Evolutionary conservation across 1,140 invertebrate genomes (phyloP), one percentile per base, ranked within the genome.

Genomic region (Cotesia vestalis): DNA sequence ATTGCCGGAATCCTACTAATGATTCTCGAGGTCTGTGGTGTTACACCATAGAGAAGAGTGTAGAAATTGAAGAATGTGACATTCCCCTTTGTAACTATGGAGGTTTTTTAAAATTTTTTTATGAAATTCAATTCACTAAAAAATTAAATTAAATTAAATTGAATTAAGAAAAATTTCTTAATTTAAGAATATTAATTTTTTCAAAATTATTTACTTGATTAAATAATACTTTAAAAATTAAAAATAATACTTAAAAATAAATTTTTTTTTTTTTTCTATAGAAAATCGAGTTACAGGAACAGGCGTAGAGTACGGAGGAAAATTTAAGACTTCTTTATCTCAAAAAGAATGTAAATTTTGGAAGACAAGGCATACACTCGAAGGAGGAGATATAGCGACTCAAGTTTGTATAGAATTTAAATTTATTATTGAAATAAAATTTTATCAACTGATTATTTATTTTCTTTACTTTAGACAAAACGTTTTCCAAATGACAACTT

Each of bases 241-340:
- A 17, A 17, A 17, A 17, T 17, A 17, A 17, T 17, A 17, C 17
- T 17, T 17, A 57, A 27, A 60, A 5, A 55, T 14, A 34, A 27
- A 34, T n/a, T 67, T 71, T 70, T 74, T 73, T 71, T 75, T 27
- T 27, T 2, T 27, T 27, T 27, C 0, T 27, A 27, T 76, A 79
- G 84, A 87, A 62, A 90, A 89, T 75, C 84, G 82, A 75, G 60
- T 89, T 20, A 85, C 89, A n/a, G 88, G 88, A 8, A 79, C 81
- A 20, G 89, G 89, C 12, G 83, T 85, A 57, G 89, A 90, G 76
- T 90, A 89, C 76, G 79, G 83, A 11, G 89, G 89, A 3, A 80
- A 63, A 53, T 77, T 79, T 9, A 79, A 79, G 68, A 72, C 77
- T 36, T 64, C 75, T 76, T 14, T 76, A 73, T 78, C 81, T 0